phyloP scores from a whole-genome alignment of 2,797 vertebrate species.

The Podarcis lilfordi region DNA sequence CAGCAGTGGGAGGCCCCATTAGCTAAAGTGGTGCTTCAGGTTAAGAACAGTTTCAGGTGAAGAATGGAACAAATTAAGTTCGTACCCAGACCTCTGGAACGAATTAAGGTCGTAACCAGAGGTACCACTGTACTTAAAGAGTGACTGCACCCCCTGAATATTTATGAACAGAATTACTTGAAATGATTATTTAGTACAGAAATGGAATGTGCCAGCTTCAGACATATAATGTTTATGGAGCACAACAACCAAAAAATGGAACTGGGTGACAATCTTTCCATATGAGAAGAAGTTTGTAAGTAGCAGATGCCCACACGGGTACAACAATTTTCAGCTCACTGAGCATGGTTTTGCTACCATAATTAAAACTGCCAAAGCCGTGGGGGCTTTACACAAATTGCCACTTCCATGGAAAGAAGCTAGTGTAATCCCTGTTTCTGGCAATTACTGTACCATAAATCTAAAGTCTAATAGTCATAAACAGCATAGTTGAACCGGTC shows the following conservation, averaged over 20 bases:
- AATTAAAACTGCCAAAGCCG: not conserved
- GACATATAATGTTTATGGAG: not conserved
- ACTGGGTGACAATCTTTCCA: not conserved
- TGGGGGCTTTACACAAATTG: not conserved
- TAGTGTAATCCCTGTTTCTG: not conserved
- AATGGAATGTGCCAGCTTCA: not conserved
- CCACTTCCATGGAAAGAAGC: not conserved
- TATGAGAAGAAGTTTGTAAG: not conserved
- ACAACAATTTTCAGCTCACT: not conserved
- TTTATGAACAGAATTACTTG: not conserved
- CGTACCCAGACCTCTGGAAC: too few species aligned
- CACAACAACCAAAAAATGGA: not conserved
- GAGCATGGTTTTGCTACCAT: not conserved
- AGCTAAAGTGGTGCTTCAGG: too few species aligned
- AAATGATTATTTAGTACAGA: not conserved
- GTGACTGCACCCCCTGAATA: not conserved
- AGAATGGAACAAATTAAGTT: too few species aligned
- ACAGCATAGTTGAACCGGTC: not conserved
- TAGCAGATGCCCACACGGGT: not conserved
- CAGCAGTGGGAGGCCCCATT: too few species aligned
- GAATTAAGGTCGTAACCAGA: too few species aligned
- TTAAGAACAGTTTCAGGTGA: too few species aligned
- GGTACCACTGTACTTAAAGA: not conserved
- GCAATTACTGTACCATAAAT: not conserved
- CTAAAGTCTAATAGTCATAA: not conserved